A percentile compares a stretch with the other conserved stretches of the same genome.
These are phyloP conservation scores for Ptychodera flava DNA, from an alignment of 35 echinoderm and acorn worm species.

Conservation along the genomic window DNA sequence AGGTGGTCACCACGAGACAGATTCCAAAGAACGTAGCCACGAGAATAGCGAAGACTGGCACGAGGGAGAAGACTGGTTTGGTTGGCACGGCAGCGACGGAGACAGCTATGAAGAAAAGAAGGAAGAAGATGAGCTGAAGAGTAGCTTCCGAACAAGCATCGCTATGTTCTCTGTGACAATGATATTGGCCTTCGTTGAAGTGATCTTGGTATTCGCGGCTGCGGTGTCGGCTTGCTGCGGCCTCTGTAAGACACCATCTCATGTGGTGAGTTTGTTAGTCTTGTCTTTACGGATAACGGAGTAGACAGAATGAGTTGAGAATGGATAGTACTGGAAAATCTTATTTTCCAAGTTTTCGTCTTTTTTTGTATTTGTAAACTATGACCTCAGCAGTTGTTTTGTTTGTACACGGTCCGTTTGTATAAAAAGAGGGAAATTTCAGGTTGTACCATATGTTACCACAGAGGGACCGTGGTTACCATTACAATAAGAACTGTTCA, in stretches of 20 bases:
- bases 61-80: neutral
- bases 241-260: neutral
- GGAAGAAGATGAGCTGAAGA: neutral
- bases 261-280: neutral
- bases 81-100: neutral
- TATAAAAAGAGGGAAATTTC: no score
- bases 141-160: neutral
- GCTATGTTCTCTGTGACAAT: neutral
- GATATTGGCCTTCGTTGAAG: neutral
- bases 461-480: no score
- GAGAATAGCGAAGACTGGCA: neutral
- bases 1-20: neutral
- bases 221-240: neutral
- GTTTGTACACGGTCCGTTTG: no score
- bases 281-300: no score
- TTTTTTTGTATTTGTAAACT: no score
- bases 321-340: no score
- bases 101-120: neutral
- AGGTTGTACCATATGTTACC: no score
- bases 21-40: neutral
- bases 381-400: no score
- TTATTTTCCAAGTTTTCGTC: no score
- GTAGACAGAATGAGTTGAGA: no score
- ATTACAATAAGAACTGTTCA: no score
- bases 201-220: neutral